Base-by-base conservation (phyloP, 2,113 vertebrate genomes). In the Tenrec ecaudatus region DNA sequence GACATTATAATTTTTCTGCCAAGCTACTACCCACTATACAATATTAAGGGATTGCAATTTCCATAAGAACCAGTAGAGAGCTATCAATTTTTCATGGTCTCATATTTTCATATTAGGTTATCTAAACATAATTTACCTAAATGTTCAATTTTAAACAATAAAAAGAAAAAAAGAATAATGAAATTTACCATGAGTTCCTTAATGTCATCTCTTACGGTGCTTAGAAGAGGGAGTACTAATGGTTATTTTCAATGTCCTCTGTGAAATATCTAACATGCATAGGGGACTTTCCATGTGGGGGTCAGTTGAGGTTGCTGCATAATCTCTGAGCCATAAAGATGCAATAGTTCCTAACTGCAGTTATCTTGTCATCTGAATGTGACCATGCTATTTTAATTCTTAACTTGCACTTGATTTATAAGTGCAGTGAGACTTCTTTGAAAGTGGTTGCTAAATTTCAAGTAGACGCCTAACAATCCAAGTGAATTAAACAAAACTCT, bases 61-160 rank as follows among this genome's bases (percentile, higher is more conserved):
- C 80, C 66, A 57, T 22, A 89, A 86, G 69, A 85, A 94, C 71
- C 85, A 66, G 71, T 95, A 79, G 82, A 95, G 88, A 53, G 77
- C 82, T 93, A 90, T 93, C 87, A 86, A 87, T 33, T 69, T 95
- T 92, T 92, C 80, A 93, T 90, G 73, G 57, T 84, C 86, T 92
- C 90, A 77, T 40, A 95, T 95, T 96, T 96, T 96, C 76, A 86
- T 94, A 96, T 92, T 95, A 94, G 83, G 64, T 93, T 95, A 68
- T 86, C 60, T 23, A 82, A 93, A 96, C 82, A 78, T 93, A 90
- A 95, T 90, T 96, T 96, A 94, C 90, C 93, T 90, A 95, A 95
- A 81, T 95, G 79, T 88, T 82, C 71, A 88, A 82, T 94, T 95
- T 96, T 88, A 94, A 90, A 94, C 88, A 92, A 84, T 83, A 89